Evolutionary conservation across 2,888 invertebrate genomes (phyloP), one percentile per base, ranked within the genome.

Genomic region (Trichogramma dendrolimi): DNA sequence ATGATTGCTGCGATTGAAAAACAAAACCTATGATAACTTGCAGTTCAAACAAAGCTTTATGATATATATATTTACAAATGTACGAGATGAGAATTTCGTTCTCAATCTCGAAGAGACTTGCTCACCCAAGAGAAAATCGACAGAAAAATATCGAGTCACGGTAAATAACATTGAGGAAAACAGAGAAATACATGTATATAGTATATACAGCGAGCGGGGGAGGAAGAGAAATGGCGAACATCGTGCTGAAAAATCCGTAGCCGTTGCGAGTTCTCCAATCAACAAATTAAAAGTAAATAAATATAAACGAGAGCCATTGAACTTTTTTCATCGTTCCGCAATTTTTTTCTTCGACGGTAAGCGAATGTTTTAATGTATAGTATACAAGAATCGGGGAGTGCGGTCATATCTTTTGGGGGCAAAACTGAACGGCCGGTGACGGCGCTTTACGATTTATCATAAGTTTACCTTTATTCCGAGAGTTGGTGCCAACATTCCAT

Each of bases 381-480:
- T 27, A 27, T 27, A 27, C 1, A 3, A 27, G 27, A 1, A 27
- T 27, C 27, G 3, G 27, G 27, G 27, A 3, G 27, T 27, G 27
- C 27, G 27, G 27, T 27, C 27, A 27, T 27, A 27, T 27, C 27
- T 27, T 27, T 27, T 27, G 27, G 27, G 27, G 27, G 27, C 27
- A 27, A 27, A 27, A 27, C 1, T 27, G 27, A 27, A 27, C 27
- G 1, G 27, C 27, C 27, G 27, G 27, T 27, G 27, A 27, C 6
- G 47, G 10, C 4, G 4, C 27, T 27, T 27, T 27, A 27, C 27
- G 27, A 27, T 27, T 40, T 52, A 46, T 58, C 4, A 49, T 54
- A 56, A 61, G 70, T 75, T 74, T 70, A 79, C 79, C 79, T 79
- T 79, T 69, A 79, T 76, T 68, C 78, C 79, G 64, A 79, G 76